phyloP scores from a whole-genome alignment of 2,797 vertebrate species.

The Phataginus tetradactyla region DNA sequence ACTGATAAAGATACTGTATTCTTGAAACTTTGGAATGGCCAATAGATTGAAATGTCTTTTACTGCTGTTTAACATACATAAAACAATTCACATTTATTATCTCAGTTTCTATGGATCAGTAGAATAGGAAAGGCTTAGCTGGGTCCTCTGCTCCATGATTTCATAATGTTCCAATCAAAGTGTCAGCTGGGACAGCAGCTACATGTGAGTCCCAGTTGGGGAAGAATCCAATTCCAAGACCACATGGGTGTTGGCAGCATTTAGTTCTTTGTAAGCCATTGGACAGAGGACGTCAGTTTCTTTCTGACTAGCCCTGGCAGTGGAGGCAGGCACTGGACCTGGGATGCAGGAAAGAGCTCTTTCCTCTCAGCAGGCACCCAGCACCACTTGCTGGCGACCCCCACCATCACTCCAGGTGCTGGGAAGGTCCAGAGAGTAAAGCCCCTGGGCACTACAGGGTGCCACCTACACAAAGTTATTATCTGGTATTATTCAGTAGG shows the following conservation, averaged over 20 bases:
- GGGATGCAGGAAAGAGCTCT: no score
- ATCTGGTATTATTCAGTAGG: no score
- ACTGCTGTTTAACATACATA: neutral
- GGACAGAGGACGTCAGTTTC: neutral
- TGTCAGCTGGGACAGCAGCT: neutral
- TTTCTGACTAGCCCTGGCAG: neutral
- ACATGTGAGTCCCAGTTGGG: neutral
- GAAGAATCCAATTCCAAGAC: neutral
- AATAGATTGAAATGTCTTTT: neutral
- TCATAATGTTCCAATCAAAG: neutral
- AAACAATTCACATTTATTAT: neutral
- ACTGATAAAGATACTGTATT: neutral
- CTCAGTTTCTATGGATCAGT: neutral
- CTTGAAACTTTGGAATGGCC: neutral
- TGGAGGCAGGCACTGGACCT: no score
- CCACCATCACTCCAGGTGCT: no score
- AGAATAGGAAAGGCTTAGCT: neutral
- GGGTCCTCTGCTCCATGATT: neutral
- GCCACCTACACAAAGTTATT: no score
- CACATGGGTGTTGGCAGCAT: neutral
- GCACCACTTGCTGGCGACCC: no score
- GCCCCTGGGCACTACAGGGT: no score
- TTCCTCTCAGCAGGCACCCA: neutral
- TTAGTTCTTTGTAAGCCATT: neutral
- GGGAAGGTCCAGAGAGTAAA: no score